phyloP scores from a whole-genome alignment of 2,888 invertebrate genomes.

The Mesorhabditis spiculigera region DNA sequence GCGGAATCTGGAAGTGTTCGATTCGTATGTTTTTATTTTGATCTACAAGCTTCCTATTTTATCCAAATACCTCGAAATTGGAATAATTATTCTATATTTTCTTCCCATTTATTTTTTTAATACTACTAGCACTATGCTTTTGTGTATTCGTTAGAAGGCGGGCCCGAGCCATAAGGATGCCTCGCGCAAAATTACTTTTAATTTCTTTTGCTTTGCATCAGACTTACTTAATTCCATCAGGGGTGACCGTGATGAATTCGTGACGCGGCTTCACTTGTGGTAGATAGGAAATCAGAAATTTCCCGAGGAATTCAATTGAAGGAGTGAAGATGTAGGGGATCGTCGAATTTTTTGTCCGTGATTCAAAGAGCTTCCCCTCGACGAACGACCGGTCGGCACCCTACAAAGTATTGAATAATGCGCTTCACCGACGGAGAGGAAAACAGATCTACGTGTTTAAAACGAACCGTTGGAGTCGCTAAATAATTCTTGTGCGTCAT shows the following conservation, averaged over 20 bases:
- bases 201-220: neutral
- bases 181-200: too few relatives aligned
- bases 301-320: conserved; percentile 67
- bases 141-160: too few relatives aligned
- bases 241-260: conserved; percentile 83
- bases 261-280: conserved; percentile 80
- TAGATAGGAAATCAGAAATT: conserved; percentile 88
- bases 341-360: neutral
- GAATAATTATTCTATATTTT: too few relatives aligned
- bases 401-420: conserved; percentile 8
- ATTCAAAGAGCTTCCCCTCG: conserved; percentile 25
- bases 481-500: conserved; percentile 72
- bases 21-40: neutral
- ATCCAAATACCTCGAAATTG: too few relatives aligned
- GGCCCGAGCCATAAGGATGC: too few relatives aligned
- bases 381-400: conserved; percentile 31
- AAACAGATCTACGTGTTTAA: conserved; percentile 6
- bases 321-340: conserved; percentile 47
- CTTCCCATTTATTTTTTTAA: too few relatives aligned
- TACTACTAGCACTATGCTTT: too few relatives aligned
- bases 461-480: neutral
- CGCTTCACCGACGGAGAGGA: conserved; percentile 69
- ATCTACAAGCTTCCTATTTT: too few relatives aligned
- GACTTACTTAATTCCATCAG: conserved; percentile 76
- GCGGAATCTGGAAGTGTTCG: conserved; percentile 68